Percentiles rank a stretch among this genome's conserved stretches.
Conservation (phyloP, 2,113 vertebrate species). For the Cepphus grylle region DNA sequence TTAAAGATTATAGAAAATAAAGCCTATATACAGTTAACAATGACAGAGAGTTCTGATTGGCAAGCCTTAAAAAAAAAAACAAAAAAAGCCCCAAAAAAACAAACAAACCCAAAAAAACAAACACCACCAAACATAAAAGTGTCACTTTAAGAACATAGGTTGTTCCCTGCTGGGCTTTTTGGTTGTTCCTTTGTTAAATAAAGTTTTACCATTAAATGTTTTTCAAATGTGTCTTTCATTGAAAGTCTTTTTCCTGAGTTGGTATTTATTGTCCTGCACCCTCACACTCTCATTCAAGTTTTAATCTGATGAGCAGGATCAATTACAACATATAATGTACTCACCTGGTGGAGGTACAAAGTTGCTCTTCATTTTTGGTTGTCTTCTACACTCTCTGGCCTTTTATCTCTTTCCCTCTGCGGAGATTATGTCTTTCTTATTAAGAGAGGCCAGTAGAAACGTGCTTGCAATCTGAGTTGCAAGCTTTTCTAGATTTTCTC, state of each 20-base stretch:
- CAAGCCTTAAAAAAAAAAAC: background rate
- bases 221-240: background rate
- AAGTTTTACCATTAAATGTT: fast-evolving
- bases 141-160: background rate
- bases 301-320: background rate
- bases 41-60: background rate
- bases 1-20: background rate
- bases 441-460: background rate
- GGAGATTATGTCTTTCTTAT: background rate
- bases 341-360: background rate
- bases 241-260: background rate
- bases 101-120: too few species aligned
- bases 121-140: background rate
- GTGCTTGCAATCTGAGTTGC: background rate
- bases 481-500: background rate
- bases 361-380: background rate
- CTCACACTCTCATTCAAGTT: background rate
- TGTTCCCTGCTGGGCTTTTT: background rate
- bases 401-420: background rate
- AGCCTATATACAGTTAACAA: background rate
- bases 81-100: too few species aligned
- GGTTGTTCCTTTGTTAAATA: background rate
- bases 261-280: background rate
- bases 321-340: background rate
- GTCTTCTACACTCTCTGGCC: background rate